Base-by-base conservation (phyloP, 2,888 invertebrate genomes). In the Oconnorella tubifera region DNA sequence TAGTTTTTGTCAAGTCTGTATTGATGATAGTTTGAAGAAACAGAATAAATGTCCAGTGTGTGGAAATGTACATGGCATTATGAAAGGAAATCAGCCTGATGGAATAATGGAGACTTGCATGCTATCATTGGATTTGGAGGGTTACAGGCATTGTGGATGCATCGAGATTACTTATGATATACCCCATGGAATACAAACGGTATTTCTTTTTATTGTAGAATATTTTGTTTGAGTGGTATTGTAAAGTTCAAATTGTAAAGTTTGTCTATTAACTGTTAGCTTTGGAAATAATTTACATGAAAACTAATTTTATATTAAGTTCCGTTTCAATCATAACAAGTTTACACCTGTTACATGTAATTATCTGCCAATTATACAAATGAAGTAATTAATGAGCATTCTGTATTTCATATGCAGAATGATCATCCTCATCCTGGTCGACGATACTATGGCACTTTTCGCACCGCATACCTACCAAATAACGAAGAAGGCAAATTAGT, bases 371-470 rank as follows among this genome's bases (percentile, higher is more conserved):
- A n/a, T n/a, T n/a, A n/a, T n/a, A n/a, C n/a, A n/a, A n/a, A n/a
- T n/a, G n/a, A n/a, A n/a, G 10, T 40, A 40, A 14, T 6, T 40
- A 14, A 19, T 40, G 19, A 40, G 19, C 19, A 40, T 40, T 6
- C 19, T 14, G 6, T 19, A 40, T 19, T 19, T 14, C 19, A 40
- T 40, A 6, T 40, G 10, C 19, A 40, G 40, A 19, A 40, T 6
- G 53, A 51, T 6, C 53, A 51, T 25, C 53, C 53, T 23, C 14
- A 51, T 25, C 53, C 53, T 19, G 53, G 53, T 4, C 53, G 25
- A 27, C 10, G 53, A 19, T 51, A 51, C 53, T 6, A 10, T 19
- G 53, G 53, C 14, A 23, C 53, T 6, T 23, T 25, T 6, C 53
- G 53, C 25, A 51, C 10, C 4, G 53, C 53, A 19, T 51, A 51